Evolutionary conservation across 1,140 invertebrate species (phyloP), one percentile per base, ranked within the genome.

Genomic region (Mizuhopecten yessoensis): DNA sequence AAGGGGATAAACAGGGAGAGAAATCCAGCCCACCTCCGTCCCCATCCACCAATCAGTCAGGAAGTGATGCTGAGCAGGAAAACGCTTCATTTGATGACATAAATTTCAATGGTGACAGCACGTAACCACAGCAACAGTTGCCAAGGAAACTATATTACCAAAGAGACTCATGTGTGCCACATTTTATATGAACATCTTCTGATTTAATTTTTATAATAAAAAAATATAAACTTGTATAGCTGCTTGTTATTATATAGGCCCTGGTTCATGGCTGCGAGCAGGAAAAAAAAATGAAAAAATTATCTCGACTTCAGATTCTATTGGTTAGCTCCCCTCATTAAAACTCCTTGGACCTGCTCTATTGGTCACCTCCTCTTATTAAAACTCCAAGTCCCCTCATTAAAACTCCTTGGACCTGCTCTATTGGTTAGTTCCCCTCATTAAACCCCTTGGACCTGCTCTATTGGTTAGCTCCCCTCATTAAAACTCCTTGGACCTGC

Each of bases 1-100:
- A 92, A 90, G 87, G 45, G 34, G 90, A 89, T 29, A 89, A 91
- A 36, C 39, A 87, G 17, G 90, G 42, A 34, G 86, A n/a, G 86
- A 88, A 49, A 88, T 86, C 88, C 42, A 17, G 86, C 29, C 36
- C 87, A 20, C 45, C 86, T 36, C 36, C 57, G 11, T 75, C 86
- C 34, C 87, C 75, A 87, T 33, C 42, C 49, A 87, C 36, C n/a
- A 45, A 86, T 1, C 9, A 75, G 29, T 75, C 57, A 75, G 57
- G 57, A 75, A 17, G 57, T 17, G 57, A 75, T 29, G 57, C 23
- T 13, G 1, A 29, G 23, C 57, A 75, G 23, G 57, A 75, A 29
- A 75, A n/a, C n/a, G 5, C n/a, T 29, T 29, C 57, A 75, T 75
- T 75, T 75, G 57, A 75, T 75, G 57, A 75, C 57, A 29, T 75